Base-by-base conservation (phyloP, 2,113 vertebrate genomes). In the Nothobranchius furzeri region DNA sequence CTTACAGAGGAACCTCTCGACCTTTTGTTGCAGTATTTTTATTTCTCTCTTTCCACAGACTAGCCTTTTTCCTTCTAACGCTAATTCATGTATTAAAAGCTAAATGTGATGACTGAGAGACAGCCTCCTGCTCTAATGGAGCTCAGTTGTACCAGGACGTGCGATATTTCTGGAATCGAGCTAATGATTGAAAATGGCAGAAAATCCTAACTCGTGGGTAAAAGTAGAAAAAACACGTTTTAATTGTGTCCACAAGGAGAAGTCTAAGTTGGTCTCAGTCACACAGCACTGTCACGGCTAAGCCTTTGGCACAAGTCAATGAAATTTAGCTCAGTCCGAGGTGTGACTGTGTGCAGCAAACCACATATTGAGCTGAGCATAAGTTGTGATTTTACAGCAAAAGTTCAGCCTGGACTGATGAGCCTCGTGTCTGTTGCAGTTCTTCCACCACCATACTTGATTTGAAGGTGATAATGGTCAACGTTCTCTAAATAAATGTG, bases 201-300 rank as follows among this genome's bases (percentile, higher is more conserved):
- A 69, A 69, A 71, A 73, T 85, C 63, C 60, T 81, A 80, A 57
- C 36, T 15, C 48, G 52, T 67, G 47, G n/a, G 11, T 52, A n/a
- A 50, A 61, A 55, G 43, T 43, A 53, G 35, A 25, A 60, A 60
- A 7, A 6, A 7, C 70, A 50, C 25, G 25, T 47, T 62, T 59
- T 79, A 81, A 85, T 76, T 83, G 64, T 73, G 68, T 81, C 74
- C 66, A 75, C 47, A 0, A 82, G 64, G 68, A 79, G 49, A 48
- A 52, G 65, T 59, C 47, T 50, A n/a, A 69, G 59, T 71, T 59
- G 40, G 73, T 82, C 60, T 64, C 46, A 10, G 68, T 74, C 59
- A 48, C 45, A 53, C 24, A 3, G 15, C 7, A 63, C 75, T 76
- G 75, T 68, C 75, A 52, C 37, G 54, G 8, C 64, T 14, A 24